Percentiles rank a stretch among this genome's conserved stretches.
phyloP scores from a whole-genome alignment of 2,888 invertebrate species.

The Vesta saturnalis region DNA sequence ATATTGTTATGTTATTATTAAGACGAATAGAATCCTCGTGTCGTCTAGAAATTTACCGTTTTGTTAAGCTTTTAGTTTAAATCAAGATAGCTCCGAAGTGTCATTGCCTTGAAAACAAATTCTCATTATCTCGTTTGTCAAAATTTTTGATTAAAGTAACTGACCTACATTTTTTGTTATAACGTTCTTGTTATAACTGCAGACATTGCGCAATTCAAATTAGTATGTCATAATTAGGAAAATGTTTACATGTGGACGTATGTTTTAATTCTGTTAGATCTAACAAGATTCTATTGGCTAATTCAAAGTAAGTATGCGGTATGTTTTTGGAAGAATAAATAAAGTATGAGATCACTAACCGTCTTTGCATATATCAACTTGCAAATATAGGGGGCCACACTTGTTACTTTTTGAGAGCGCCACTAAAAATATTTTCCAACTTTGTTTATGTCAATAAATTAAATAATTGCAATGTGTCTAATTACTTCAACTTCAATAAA shows the following conservation, averaged over 20 bases:
- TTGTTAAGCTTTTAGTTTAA: too few species aligned
- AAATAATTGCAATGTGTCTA: too few species aligned
- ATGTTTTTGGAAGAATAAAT: constrained; percentile 18
- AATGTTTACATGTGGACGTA: too few species aligned
- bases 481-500: background rate
- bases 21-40: too few species aligned
- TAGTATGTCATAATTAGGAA: too few species aligned
- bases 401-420: constrained; percentile 13
- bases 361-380: constrained; percentile 33
- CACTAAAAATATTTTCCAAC: background rate
- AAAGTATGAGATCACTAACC: constrained; percentile 37
- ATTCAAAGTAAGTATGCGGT: constrained; percentile 12
- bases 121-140: background rate
- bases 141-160: background rate
- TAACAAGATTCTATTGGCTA: constrained; percentile 7
- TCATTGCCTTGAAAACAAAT: background rate
- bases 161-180: background rate
- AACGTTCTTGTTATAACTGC: too few species aligned
- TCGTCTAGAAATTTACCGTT: too few species aligned
- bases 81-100: too few species aligned
- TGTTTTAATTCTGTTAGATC: too few species aligned
- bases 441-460: too few species aligned
- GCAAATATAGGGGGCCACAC: constrained; percentile 34
- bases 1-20: too few species aligned
- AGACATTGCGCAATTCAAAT: too few species aligned